These are phyloP conservation scores for Mastomys natalensis DNA, from an alignment of 2,113 vertebrate genomes.

Conservation along the genomic window DNA sequence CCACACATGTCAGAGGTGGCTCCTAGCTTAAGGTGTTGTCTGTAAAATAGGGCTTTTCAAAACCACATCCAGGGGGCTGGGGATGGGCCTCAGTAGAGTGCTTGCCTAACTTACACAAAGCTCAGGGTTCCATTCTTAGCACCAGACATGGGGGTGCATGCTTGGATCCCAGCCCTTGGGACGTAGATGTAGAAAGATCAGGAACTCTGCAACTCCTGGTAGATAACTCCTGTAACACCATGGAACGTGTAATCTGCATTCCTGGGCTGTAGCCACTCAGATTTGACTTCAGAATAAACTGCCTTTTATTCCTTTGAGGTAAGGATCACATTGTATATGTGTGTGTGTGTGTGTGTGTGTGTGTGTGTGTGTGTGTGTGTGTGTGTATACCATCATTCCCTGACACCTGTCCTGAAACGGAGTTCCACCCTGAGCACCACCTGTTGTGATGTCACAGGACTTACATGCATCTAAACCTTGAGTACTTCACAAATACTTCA, in stretches of 20 bases:
- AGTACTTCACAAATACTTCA: conserved; percentile 13
- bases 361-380: too few species aligned
- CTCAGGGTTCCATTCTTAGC: neutral
- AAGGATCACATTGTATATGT: neutral
- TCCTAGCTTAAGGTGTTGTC: neutral
- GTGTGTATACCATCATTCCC: neutral
- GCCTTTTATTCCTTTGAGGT: neutral
- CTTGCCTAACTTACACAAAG: neutral
- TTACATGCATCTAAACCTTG: neutral
- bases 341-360: too few species aligned
- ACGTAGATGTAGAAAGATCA: neutral
- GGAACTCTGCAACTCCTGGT: neutral
- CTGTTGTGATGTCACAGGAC: neutral
- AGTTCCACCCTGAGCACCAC: neutral
- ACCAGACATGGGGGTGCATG: neutral
- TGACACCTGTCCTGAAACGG: neutral
- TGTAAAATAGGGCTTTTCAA: neutral
- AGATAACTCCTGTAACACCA: neutral
- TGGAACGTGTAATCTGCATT: too few species aligned
- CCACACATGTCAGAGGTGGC: neutral
- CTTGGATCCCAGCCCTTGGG: neutral
- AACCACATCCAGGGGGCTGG: neutral
- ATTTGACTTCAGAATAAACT: neutral
- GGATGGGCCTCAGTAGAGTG: neutral
- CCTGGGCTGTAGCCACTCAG: neutral